Base-by-base conservation (phyloP, 64 coral and sea anemone genomes). In the Anthopleura sola region DNA sequence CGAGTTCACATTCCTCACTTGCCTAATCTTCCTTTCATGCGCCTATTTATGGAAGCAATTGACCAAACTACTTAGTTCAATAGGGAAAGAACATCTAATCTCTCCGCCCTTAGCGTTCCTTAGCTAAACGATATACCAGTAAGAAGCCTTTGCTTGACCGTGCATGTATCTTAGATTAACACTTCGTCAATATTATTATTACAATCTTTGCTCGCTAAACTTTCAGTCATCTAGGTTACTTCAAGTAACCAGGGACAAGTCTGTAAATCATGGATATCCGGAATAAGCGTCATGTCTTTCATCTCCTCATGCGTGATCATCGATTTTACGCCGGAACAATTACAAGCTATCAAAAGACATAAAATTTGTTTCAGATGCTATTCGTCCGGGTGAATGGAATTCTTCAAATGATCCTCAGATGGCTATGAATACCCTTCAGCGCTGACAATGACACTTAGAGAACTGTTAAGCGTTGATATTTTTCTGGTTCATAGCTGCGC, bases 111-210 rank as follows among this genome's bases (percentile, higher is more conserved):
- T 26, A 62, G n/a, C 58, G 21, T 62, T n/a, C 23, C 58, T 28
- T 15, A n/a, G 5, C 23, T 26, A 8, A 28, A 28, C 58, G 21
- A 62, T 62, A 20, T 11, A 62, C 58, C 58, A 62, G 58, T 11
- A 62, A 62, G 8, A 62, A n/a, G 23, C 58, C 23, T 62, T 62
- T 26, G n/a, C 29, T 16, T 71, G 66, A 71, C 14, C 66, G 66
- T 15, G 31, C 66, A 71, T 34, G 66, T 71, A 34, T 71, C 66
- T 29, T 71, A 71, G 28, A 71, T 71, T 71, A 71, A 18, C 15
- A 71, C 66, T 71, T 71, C 23, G 26, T 71, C 66, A 71, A 71
- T 71, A 34, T 71, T 71, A 34, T 71, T 71, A 71, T 71, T 71
- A 71, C 26, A 71, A 32, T 71, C 28, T 31, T 71, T 71, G 66